A percentile compares a stretch with the other conserved stretches of the same genome.
Evolutionary conservation across 1,140 invertebrate species (phyloP).

Genomic region (Dinoponera quadriceps): DNA sequence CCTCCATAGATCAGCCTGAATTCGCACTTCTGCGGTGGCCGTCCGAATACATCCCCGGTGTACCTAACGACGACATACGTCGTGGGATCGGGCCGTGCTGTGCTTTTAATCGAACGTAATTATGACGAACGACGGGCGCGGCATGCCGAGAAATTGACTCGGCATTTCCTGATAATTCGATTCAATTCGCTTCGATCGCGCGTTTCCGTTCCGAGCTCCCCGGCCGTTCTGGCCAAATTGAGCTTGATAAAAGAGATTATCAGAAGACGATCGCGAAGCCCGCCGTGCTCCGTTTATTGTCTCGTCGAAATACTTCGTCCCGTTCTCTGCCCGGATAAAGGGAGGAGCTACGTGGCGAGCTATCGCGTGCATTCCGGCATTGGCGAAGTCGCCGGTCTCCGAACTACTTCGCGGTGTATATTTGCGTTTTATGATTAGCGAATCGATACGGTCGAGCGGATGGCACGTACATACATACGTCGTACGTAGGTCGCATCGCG

Average conservation of each 20-base stretch:
- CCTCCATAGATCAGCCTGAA: conserved; percentile 71
- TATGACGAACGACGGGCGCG: conserved; percentile 60
- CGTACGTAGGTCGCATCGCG: not conserved
- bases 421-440: conserved; percentile 15
- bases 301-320: not conserved
- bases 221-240: conserved; percentile 9
- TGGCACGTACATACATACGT: not conserved
- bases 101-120: conserved; percentile 71
- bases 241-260: conserved; percentile 28
- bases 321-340: not conserved
- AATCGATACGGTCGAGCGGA: conserved; percentile 1
- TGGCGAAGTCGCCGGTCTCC: not conserved
- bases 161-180: conserved; percentile 52
- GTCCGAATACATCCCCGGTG: conserved; percentile 33
- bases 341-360: not conserved
- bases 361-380: conserved; percentile 7
- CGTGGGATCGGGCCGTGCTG: conserved; percentile 26
- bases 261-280: conserved; percentile 24
- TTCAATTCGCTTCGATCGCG: conserved; percentile 59
- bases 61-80: conserved; percentile 44
- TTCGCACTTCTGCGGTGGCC: conserved; percentile 67
- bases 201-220: not conserved
- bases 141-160: conserved; percentile 63
- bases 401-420: not conserved
- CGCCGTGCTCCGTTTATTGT: conserved; percentile 11